phyloP scores from a whole-genome alignment of 1,140 invertebrate species.

The Saccostrea glomerata region DNA sequence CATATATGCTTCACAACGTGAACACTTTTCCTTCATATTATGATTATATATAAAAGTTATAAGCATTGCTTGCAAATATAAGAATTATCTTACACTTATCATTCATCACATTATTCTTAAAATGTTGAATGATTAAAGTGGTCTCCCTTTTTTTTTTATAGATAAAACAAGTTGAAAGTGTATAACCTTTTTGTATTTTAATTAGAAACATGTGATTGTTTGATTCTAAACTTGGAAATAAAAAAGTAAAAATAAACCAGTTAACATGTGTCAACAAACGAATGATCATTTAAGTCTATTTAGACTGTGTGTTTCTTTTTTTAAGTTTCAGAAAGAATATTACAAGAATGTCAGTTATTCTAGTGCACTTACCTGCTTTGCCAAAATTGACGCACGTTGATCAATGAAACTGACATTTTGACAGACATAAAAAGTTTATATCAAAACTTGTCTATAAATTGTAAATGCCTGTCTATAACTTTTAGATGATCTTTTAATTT shows the following conservation, averaged over 20 bases:
- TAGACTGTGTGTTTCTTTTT: background rate
- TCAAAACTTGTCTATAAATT: background rate
- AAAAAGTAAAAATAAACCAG: background rate
- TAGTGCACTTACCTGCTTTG: background rate
- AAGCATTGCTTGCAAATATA: no score
- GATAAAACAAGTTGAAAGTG: no score
- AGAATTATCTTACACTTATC: no score
- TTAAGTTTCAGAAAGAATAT: background rate
- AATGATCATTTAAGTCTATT: background rate
- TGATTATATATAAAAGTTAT: no score
- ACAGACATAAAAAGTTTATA: background rate
- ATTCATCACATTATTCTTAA: no score
- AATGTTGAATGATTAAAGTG: no score
- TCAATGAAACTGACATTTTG: background rate
- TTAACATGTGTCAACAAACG: background rate
- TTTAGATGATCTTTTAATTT: no score
- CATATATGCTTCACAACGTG: no score
- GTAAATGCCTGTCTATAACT: background rate
- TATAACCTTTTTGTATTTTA: no score
- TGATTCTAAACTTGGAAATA: background rate
- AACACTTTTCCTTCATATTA: no score
- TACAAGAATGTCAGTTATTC: background rate
- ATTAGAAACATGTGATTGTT: no score
- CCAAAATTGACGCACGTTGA: background rate
- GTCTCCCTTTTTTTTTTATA: no score